These are phyloP conservation scores for Galbula dea DNA, from an alignment of 2,113 vertebrate species.

Conservation along the genomic window DNA sequence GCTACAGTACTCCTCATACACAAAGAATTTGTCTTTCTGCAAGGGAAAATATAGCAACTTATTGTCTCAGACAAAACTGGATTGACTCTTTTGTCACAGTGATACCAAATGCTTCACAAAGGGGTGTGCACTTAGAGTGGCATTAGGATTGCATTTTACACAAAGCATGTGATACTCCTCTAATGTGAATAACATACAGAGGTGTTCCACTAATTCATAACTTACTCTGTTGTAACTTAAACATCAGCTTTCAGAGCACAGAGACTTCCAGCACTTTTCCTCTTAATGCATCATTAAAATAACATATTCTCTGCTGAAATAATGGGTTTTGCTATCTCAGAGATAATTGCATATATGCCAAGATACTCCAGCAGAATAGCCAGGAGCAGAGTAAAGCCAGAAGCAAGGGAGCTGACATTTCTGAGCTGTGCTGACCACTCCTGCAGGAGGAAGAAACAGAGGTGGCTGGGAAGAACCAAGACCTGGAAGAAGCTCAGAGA, in stretches of 20 bases:
- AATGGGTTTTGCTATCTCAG: background rate
- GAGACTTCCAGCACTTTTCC: background rate
- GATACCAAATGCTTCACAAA: background rate
- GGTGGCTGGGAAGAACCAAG: background rate
- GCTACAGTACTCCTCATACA: slow-evolving; percentile 97
- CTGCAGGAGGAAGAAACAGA: background rate
- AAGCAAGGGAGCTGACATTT: background rate
- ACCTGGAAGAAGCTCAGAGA: background rate
- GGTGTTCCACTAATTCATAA: background rate
- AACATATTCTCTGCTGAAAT: background rate
- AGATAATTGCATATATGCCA: background rate
- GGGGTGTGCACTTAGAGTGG: background rate
- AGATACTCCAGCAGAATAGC: background rate
- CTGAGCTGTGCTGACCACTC: background rate
- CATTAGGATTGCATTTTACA: background rate
- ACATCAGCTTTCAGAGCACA: background rate
- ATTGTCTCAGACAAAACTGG: background rate
- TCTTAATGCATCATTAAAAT: background rate
- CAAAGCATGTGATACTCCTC: background rate
- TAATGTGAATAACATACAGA: background rate
- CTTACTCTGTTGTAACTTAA: background rate
- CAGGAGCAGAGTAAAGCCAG: background rate
- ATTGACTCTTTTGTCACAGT: background rate
- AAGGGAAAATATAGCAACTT: slow-evolving; percentile 47
- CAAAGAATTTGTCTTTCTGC: slow-evolving; percentile 92